Evolutionary conservation across 2,888 invertebrate species (phyloP).

Genomic region (Arge pagana): DNA sequence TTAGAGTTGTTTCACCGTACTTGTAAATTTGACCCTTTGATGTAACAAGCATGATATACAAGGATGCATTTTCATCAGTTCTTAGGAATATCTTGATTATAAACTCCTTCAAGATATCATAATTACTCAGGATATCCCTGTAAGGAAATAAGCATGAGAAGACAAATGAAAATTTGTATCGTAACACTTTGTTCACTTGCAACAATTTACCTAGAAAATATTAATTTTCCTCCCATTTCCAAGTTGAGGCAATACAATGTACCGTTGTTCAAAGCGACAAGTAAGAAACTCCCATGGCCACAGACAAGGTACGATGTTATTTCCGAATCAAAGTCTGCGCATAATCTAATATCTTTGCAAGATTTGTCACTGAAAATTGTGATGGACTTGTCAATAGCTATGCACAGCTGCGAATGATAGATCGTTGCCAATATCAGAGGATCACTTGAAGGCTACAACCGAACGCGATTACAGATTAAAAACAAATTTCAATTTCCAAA

Average conservation of each 20-base stretch:
- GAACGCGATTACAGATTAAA: too few species aligned
- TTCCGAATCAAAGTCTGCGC: conserved; percentile 41
- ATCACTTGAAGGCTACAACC: too few species aligned
- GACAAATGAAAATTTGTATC: background rate
- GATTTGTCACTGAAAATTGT: conserved; percentile 49
- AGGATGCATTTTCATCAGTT: conserved; percentile 19
- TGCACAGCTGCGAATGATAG: conserved; percentile 43
- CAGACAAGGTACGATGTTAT: conserved; percentile 46
- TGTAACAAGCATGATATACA: conserved; percentile 34
- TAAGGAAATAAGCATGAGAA: background rate
- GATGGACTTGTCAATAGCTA: conserved; percentile 49
- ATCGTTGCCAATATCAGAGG: conserved; percentile 37
- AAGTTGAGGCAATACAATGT: conserved; percentile 47
- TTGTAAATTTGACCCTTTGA: conserved; percentile 37
- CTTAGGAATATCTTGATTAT: conserved; percentile 36
- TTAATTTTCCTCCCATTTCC: conserved; percentile 34
- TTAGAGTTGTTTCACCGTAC: too few species aligned
- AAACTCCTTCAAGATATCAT: background rate
- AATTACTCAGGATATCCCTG: conserved; percentile 21
- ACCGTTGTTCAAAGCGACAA: conserved; percentile 42
- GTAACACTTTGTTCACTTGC: background rate
- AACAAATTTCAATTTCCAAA: conserved; percentile 4
- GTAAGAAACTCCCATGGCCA: conserved; percentile 41
- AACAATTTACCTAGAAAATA: conserved; percentile 43
- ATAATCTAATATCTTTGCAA: conserved; percentile 44